Evolutionary conservation across 2,113 vertebrate species (phyloP).

Genomic region (Chauna torquata): DNA sequence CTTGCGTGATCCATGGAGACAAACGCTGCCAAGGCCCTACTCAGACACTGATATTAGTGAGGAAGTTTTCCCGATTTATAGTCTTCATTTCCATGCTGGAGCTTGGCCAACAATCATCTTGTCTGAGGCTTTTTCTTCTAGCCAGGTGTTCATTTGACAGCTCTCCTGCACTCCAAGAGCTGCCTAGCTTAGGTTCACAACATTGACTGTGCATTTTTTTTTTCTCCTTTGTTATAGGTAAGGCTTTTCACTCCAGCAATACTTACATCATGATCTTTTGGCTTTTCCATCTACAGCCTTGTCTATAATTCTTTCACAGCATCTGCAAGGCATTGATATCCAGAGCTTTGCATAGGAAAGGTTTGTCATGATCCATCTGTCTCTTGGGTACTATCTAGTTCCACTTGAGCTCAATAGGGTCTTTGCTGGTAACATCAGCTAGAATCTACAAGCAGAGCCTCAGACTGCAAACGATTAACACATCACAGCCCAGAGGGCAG

Average conservation of each 20-base stretch:
- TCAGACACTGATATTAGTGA: background rate
- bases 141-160: constrained; percentile 31
- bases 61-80: constrained; percentile 12
- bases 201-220: background rate
- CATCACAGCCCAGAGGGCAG: background rate
- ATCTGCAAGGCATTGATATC: constrained; percentile 33
- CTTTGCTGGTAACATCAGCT: background rate
- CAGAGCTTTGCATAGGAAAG: background rate
- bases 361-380: background rate
- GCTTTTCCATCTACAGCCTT: background rate
- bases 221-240: background rate
- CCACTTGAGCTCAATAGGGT: background rate
- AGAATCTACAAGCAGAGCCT: background rate
- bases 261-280: background rate
- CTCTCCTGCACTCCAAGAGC: background rate
- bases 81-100: background rate
- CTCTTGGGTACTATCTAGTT: background rate
- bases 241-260: background rate
- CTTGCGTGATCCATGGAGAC: background rate
- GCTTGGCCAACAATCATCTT: background rate
- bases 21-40: background rate
- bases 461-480: background rate
- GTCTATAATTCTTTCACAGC: background rate
- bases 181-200: background rate
- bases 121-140: background rate